phyloP scores from a whole-genome alignment of 2,113 vertebrate genomes.

The Ornithorhynchus anatinus region DNA sequence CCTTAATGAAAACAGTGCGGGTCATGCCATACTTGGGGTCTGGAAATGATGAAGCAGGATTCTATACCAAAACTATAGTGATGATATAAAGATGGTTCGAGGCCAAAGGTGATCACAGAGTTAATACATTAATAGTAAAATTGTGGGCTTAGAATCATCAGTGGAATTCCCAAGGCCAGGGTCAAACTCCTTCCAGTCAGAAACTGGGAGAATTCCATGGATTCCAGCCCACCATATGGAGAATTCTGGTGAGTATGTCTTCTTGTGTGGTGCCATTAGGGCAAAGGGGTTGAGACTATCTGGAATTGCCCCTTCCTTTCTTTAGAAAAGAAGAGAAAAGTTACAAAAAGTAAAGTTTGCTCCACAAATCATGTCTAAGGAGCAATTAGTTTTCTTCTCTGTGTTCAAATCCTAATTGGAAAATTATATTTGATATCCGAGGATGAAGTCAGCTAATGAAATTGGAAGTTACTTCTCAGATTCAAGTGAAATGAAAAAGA shows the following conservation, averaged over 20 bases:
- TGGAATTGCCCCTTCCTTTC: no score
- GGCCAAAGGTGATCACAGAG: neutral
- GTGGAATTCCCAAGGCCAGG: no score
- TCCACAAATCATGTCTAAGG: neutral
- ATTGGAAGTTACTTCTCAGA: neutral
- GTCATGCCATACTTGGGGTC: neutral
- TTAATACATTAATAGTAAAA: slow-evolving; percentile 37
- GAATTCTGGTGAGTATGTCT: no score
- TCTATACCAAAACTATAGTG: slow-evolving; percentile 5
- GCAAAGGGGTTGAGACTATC: no score
- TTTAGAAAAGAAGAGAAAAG: neutral
- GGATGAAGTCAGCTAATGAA: slow-evolving; percentile 6
- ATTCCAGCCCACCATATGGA: no score
- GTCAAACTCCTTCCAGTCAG: no score
- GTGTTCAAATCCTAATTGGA: neutral
- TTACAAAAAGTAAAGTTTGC: neutral
- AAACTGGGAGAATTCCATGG: no score
- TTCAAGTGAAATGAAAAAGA: neutral
- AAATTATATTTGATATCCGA: slow-evolving; percentile 8
- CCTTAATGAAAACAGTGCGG: neutral
- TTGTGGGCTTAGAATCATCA: no score
- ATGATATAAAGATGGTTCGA: slow-evolving; percentile 3
- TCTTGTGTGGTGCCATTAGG: no score
- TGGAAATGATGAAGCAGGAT: no score
- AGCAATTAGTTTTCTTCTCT: no score